Conservation (phyloP, 2,797 vertebrate species). For the Pyrocephalus nanus region DNA sequence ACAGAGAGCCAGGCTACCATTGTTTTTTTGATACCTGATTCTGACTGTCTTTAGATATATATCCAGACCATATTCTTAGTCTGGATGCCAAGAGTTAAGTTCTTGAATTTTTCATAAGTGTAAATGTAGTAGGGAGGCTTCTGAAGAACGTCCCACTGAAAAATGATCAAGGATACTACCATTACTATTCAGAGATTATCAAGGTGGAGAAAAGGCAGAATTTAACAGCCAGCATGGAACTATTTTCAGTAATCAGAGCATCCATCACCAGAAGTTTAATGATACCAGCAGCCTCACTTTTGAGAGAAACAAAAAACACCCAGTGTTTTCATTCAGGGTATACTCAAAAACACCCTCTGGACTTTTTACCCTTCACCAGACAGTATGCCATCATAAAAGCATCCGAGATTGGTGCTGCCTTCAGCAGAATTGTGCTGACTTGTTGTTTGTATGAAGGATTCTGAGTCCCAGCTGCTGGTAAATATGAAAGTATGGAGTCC, state of each 20-base stretch:
- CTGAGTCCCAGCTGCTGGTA: not conserved
- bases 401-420: not conserved
- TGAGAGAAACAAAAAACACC: not conserved
- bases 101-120: not conserved
- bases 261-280: not conserved
- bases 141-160: not conserved
- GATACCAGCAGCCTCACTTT: not conserved
- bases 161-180: not conserved
- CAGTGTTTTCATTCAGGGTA: not conserved
- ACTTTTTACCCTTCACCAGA: not conserved
- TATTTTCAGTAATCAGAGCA: not conserved
- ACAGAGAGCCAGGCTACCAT: not conserved
- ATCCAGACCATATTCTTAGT: not conserved
- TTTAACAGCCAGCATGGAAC: not conserved
- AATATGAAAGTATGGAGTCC: not conserved
- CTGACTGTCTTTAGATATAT: not conserved
- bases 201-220: not conserved
- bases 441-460: slow-evolving; percentile 18
- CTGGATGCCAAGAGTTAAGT: not conserved
- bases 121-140: not conserved
- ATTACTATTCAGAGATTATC: not conserved
- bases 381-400: not conserved
- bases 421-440: slow-evolving; percentile 8
- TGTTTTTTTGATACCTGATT: not conserved
- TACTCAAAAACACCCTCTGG: not conserved